phyloP scores from a whole-genome alignment of 1,140 invertebrate species.

The Trichomalopsis sarcophagae region DNA sequence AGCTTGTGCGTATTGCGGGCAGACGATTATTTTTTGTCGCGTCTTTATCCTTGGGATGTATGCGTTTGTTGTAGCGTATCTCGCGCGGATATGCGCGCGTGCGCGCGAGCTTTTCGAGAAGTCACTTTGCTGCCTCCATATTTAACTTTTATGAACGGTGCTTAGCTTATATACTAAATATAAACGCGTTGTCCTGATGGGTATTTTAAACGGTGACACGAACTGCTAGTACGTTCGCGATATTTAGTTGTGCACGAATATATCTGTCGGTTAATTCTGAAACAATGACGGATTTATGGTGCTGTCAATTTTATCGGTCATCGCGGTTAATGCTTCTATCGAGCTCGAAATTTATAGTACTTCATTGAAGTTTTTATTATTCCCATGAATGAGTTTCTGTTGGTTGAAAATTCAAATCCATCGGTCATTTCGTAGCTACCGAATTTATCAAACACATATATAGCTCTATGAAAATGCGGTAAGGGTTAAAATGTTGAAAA shows the following conservation, averaged over 20 bases:
- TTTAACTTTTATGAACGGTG: background rate
- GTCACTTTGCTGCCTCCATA: background rate
- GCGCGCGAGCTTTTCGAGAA: background rate
- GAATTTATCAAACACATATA: too few species aligned
- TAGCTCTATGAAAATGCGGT: too few species aligned
- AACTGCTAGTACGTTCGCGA: background rate
- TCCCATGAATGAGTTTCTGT: too few species aligned
- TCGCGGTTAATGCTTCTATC: background rate
- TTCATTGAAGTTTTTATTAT: too few species aligned
- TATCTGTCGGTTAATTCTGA: background rate
- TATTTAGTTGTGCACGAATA: background rate
- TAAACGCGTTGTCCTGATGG: background rate
- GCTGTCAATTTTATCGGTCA: background rate
- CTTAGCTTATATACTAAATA: conserved; percentile 1
- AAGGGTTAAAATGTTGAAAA: too few species aligned
- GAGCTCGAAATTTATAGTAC: background rate
- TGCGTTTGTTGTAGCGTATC: too few species aligned
- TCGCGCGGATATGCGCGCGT: background rate
- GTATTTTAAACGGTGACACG: background rate
- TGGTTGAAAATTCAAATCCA: too few species aligned
- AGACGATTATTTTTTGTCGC: too few species aligned
- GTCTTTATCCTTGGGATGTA: background rate
- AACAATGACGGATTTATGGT: background rate
- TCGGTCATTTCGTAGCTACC: too few species aligned
- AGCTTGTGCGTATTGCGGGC: background rate